Evolutionary conservation across 2,113 vertebrate genomes (phyloP), one percentile per base, ranked within the genome.

Genomic region (Dicrurus megarhynchus): DNA sequence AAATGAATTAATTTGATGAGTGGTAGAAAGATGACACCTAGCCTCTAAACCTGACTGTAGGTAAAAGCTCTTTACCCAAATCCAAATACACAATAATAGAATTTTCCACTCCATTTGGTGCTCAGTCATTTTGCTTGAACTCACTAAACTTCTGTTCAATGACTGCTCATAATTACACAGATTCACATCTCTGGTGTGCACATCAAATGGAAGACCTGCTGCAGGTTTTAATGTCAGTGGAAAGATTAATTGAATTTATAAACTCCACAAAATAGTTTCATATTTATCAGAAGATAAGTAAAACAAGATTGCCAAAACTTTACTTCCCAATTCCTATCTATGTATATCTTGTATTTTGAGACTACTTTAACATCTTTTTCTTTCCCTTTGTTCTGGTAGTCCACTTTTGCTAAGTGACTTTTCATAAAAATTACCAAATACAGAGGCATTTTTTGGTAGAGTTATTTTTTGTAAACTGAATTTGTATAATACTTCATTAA

Each of bases 41-140:
- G 28, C 16, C 71, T 86, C 32, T 83, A 85, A 85, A 91, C 30
- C 55, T 70, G 42, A 39, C 28, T 57, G 37, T 46, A 79, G 39
- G 32, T 76, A 69, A 67, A 90, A 93, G n/a, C n/a, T 65, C 70
- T 87, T 84, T 83, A 60, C 70, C 56, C 21, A 64, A 89, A 93
- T 69, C 15, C 22, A 59, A 83, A 80, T 35, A 53, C 22, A 64
- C 42, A 82, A 59, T 79, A 91, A 93, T 27, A 80, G 90, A 92
- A 88, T 94, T 92, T 95, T 93, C n/a, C 70, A 57, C 89, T 93
- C 37, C n/a, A 76, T 94, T 93, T 91, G 57, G 20, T 83, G 57
- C 28, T 93, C 70, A 74, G 41, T 42, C 39, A 57, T 93, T 95
- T 94, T 73, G 16, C 46, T 41, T 59, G 17, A 86, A 53, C 50